Base-by-base conservation (phyloP, 2,888 invertebrate genomes). In the Tenthredo scrophulariae region DNA sequence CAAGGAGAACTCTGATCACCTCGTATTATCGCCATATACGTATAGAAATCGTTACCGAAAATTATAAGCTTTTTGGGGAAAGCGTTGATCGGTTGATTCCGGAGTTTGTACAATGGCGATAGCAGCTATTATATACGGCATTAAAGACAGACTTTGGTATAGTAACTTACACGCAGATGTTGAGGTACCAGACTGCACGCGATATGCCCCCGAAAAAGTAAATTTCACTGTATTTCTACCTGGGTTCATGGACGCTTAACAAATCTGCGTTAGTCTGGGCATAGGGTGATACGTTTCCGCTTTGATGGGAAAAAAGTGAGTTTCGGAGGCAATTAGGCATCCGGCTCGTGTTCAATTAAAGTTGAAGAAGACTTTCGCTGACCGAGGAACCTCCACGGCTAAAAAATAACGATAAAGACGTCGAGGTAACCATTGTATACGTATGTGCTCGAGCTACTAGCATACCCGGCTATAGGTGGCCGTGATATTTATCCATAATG, bases 401-500 rank as follows among this genome's bases (percentile, higher is more conserved):
- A n/a, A 43, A 43, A 43, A 43, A 13, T 46, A 0, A 58, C 22
- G 58, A n/a, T 58, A 58, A 58, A 18, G 1, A 22, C 22, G 5
- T n/a, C 6, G 58, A 58, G 22, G n/a, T 10, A 58, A 65, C 65
- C 29, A 65, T 65, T 67, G 29, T 67, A 3, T 26, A 62, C 18
- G 62, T 13, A 15, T 29, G 65, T 29, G 13, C 7, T 29, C 26
- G 9, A 65, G 26, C 65, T 29, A 65, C 13, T 58, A 1, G 58
- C 4, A 26, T 62, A 62, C 26, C 22, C 22, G 1, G 22, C 22
- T 15, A 9, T 15, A 26, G 43, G 6, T 74, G 74, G 74, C 74
- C 74, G 74, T 74, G 74, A 74, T 74, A 74, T 74, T 74, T 74
- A 74, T 74, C 74, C 74, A 26, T 26, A 29, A 74, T n/a, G 22